Conservation (phyloP, 2,797 vertebrate species). For the Morelia viridis region DNA sequence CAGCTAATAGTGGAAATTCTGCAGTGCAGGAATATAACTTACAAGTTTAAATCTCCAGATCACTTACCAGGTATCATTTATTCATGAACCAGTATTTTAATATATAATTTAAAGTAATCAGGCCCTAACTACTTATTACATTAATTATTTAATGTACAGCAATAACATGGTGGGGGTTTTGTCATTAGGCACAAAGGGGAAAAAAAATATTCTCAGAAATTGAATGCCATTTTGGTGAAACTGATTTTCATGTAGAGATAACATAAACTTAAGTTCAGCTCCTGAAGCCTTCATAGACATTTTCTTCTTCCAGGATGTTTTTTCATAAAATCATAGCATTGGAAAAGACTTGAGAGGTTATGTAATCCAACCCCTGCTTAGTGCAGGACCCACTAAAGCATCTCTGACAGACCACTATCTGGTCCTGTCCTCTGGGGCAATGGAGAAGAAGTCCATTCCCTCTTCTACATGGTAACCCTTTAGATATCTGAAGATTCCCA, state of each 20-base stretch:
- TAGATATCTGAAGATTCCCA: too few species aligned
- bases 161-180: neutral
- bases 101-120: neutral
- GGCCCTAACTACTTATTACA: neutral
- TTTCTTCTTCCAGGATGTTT: neutral
- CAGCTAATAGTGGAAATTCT: constrained; percentile 95
- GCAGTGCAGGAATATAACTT: constrained; percentile 98
- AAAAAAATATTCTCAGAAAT: neutral
- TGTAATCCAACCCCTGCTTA: neutral
- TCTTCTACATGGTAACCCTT: too few species aligned
- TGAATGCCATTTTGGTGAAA: neutral
- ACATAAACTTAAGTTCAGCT: neutral
- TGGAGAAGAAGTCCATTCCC: too few species aligned
- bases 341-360: neutral
- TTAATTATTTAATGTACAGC: neutral
- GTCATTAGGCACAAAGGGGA: neutral
- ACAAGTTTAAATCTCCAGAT: constrained; percentile 98
- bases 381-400: neutral
- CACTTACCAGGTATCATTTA: constrained; percentile 89
- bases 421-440: too few species aligned
- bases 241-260: neutral
- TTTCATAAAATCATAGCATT: neutral
- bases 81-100: constrained; percentile 17
- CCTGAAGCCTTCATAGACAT: neutral
- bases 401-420: too few species aligned